A percentile compares a stretch with the other conserved stretches of the same genome.
Evolutionary conservation across 1,140 invertebrate genomes (phyloP).

Genomic region (Pseudachorutes palmiensis): DNA sequence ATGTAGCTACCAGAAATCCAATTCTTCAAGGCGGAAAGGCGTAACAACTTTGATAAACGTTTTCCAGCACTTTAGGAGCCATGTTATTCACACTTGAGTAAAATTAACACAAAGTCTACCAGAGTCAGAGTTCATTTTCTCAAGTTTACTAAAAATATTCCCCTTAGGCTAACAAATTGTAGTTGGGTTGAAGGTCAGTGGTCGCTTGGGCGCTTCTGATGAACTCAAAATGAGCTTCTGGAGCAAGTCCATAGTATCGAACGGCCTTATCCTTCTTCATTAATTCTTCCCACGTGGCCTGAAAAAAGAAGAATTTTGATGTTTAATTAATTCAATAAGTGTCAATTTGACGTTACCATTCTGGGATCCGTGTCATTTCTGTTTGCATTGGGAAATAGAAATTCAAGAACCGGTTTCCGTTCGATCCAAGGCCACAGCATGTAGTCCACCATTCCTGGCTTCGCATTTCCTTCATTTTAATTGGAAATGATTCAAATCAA

Average conservation of each 20-base stretch:
- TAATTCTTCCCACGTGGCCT: neutral
- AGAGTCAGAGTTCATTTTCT: no score
- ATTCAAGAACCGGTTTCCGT: slow-evolving; percentile 26
- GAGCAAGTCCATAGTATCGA: neutral
- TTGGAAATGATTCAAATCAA: neutral
- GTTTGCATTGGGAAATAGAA: slow-evolving; percentile 16
- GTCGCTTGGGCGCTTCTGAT: neutral
- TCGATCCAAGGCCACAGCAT: slow-evolving; percentile 46
- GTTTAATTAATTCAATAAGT: neutral
- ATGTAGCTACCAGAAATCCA: no score
- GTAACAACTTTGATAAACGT: no score
- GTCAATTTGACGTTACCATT: neutral
- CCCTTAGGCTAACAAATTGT: neutral
- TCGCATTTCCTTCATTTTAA: slow-evolving; percentile 33
- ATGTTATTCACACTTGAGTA: no score
- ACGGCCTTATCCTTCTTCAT: slow-evolving; percentile 8
- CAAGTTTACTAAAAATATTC: no score
- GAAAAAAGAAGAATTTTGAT: neutral
- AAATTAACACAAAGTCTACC: no score
- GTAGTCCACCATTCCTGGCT: slow-evolving; percentile 42
- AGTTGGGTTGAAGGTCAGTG: neutral
- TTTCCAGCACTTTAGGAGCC: no score
- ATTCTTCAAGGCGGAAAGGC: no score
- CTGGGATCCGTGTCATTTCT: neutral
- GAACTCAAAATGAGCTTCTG: neutral